phyloP scores from a whole-genome alignment of 2,113 vertebrate species.

The Sinocyclocheilus anshuiensis region DNA sequence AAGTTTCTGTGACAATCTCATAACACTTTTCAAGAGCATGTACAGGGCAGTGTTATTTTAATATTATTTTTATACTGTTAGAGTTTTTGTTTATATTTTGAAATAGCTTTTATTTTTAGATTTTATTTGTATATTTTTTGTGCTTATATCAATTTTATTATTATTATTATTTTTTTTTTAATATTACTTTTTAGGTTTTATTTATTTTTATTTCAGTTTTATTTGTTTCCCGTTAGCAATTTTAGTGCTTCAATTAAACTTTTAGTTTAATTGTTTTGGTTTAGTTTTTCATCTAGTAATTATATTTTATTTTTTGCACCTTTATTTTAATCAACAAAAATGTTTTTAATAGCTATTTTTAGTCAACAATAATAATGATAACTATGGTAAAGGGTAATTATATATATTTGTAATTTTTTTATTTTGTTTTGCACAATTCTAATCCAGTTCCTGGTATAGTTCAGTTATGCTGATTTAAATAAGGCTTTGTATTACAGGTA shows the following conservation, averaged over 20 bases:
- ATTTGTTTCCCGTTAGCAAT: not conserved
- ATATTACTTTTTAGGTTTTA: not conserved
- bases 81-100: no score
- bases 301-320: not conserved
- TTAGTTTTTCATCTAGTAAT: not conserved
- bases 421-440: not conserved
- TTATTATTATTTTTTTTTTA: no score
- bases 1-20: no score
- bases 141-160: no score
- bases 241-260: not conserved
- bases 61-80: not conserved
- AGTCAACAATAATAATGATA: not conserved
- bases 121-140: no score
- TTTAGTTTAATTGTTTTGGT: no score
- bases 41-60: not conserved
- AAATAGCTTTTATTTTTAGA: no score
- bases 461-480: no score
- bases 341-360: not conserved
- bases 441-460: not conserved
- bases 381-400: no score
- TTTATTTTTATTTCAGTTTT: not conserved
- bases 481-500: not conserved
- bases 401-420: not conserved
- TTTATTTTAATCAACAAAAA: not conserved
- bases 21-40: not conserved